Conservation (phyloP, 2,888 invertebrate genomes). For the Lasioglossum malachurum region DNA sequence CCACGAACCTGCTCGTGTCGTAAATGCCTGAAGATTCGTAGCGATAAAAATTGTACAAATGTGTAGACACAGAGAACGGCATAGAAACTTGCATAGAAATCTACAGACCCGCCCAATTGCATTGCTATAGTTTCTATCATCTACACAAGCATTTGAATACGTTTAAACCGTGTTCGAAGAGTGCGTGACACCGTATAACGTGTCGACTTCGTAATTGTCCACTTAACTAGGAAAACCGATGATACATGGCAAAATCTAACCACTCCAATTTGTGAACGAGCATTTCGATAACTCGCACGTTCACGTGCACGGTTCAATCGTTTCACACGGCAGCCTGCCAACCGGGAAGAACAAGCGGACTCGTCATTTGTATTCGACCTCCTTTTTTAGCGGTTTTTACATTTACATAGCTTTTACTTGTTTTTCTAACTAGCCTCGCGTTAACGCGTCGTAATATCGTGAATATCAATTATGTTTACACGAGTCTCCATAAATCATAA, state of each 20-base stretch:
- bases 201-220: not conserved
- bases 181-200: not conserved
- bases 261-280: not conserved
- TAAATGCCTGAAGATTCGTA: too few species aligned
- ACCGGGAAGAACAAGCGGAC: not conserved
- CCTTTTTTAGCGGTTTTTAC: not conserved
- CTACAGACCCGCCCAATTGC: too few species aligned
- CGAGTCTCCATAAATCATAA: not conserved
- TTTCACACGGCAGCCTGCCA: not conserved
- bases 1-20: too few species aligned
- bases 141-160: not conserved
- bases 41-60: too few species aligned
- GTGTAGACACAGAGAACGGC: too few species aligned
- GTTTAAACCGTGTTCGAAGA: not conserved
- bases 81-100: too few species aligned
- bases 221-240: not conserved
- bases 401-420: not conserved
- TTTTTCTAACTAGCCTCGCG: not conserved
- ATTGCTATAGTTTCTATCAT: too few species aligned
- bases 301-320: not conserved
- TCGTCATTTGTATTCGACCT: not conserved
- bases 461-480: constrained; percentile 1
- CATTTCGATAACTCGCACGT: not conserved
- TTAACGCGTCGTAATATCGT: not conserved
- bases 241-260: not conserved